phyloP scores from a whole-genome alignment of 2,113 vertebrate genomes.

The Dipodomys spectabilis region DNA sequence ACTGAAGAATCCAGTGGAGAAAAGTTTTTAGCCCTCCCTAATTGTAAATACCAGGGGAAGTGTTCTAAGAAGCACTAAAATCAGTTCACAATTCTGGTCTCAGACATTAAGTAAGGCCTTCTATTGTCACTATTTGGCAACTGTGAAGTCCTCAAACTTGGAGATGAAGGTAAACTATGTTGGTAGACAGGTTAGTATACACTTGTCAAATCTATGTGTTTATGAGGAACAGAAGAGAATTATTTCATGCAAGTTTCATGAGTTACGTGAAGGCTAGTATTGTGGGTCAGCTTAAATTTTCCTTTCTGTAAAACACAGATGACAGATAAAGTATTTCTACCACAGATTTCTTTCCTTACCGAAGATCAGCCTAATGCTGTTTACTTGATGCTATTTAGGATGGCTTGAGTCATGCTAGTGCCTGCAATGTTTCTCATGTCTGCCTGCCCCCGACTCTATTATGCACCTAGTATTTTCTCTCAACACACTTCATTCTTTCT shows the following conservation, averaged over 20 bases:
- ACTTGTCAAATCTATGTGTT: background rate
- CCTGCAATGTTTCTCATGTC: background rate
- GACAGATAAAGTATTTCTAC: background rate
- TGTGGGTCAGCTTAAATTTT: background rate
- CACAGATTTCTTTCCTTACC: background rate
- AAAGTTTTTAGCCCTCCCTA: too few species aligned
- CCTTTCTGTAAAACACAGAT: background rate
- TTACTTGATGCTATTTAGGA: background rate
- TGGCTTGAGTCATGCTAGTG: background rate
- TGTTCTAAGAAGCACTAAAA: background rate
- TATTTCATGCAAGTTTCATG: background rate
- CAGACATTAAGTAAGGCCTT: too few species aligned
- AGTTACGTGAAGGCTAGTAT: background rate
- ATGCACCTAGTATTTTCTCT: background rate
- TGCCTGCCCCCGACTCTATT: background rate
- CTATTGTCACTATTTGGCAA: background rate
- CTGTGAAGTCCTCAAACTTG: background rate
- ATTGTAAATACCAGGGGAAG: background rate
- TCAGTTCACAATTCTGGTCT: background rate
- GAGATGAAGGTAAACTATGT: background rate
- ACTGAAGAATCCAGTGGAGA: too few species aligned
- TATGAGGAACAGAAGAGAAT: background rate
- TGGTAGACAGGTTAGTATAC: background rate
- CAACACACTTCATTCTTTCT: background rate
- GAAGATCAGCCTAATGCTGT: background rate